Base-by-base conservation (phyloP, 2,888 invertebrate genomes). In the Drosophila histrio region DNA sequence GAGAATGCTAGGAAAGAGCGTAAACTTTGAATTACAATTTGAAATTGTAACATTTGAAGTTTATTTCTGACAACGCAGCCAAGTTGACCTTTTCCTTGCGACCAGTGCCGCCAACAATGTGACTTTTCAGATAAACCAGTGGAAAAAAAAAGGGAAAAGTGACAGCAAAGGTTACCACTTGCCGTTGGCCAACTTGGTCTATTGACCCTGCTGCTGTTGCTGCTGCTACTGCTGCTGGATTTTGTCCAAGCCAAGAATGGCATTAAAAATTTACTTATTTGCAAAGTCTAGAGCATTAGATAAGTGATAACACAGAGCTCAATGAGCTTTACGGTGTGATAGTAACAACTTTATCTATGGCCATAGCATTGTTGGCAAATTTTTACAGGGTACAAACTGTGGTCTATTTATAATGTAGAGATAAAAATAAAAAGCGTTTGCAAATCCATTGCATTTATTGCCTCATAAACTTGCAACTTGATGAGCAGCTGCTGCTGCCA, bases 71-170 rank as follows among this genome's bases (percentile, higher is more conserved):
- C 38, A 47, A 41, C 17, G 39, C 53, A 56, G 32, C 22, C 17
- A 36, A 32, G 60, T 61, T 73, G 73, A 73, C 73, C 73, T 73
- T 73, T 73, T 66, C 36, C n/a, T n/a, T n/a, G n/a, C n/a, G n/a
- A n/a, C n/a, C 60, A 41, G 41, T 46, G 34, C 36, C 46, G 52
- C 15, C 49, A 24, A 72, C 72, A 77, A 52, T 64, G 66, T 47
- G 43, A 61, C 44, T 50, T 39, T 53, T 41, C 50, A 28, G 38
- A n/a, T 52, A 19, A 50, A 19, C 5, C 26, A 43, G 56, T 41
- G n/a, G n/a, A n/a, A n/a, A n/a, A n/a, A n/a, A 66, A 46, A 70
- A 13, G 21, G 17, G 26, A 11, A 43, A 24, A 46, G 32, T 28
- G 41, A 24, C 22, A 36, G 32, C 47, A 15, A 61, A 26, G 28